These are phyloP conservation scores for Gymnodraco acuticeps DNA, from an alignment of 2,797 vertebrate species.

Conservation along the genomic window DNA sequence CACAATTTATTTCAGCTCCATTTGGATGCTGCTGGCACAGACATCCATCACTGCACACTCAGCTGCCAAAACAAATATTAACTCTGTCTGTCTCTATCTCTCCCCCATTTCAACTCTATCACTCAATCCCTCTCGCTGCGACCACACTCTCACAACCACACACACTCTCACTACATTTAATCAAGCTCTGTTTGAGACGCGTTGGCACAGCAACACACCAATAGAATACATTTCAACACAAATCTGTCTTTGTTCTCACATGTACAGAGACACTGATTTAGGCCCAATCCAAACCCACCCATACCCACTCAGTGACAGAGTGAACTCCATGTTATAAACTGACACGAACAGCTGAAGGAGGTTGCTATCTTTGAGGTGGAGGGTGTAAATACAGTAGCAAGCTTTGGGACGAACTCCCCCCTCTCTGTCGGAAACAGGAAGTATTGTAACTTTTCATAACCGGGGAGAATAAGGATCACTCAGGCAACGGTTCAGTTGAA, in stretches of 20 bases:
- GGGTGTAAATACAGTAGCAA: too few relatives aligned
- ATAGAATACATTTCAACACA: conserved; percentile 26
- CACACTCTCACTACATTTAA: conserved; percentile 46
- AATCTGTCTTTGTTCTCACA: conserved; percentile 37
- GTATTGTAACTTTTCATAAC: too few relatives aligned
- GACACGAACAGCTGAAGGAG: too few relatives aligned
- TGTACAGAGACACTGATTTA: neutral
- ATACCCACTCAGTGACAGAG: too few relatives aligned
- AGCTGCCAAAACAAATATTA: conserved; percentile 66
- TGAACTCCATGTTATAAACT: too few relatives aligned
- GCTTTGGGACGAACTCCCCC: too few relatives aligned
- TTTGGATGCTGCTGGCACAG: conserved; percentile 48
- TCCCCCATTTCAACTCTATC: conserved; percentile 34
- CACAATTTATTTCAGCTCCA: conserved; percentile 56
- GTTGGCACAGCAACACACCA: conserved; percentile 23
- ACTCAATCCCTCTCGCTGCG: conserved; percentile 30
- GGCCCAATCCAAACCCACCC: too few relatives aligned
- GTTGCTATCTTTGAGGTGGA: too few relatives aligned
- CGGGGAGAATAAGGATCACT: too few relatives aligned
- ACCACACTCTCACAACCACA: conserved; percentile 37
- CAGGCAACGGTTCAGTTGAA: too few relatives aligned
- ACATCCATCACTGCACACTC: conserved; percentile 56
- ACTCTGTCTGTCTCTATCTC: conserved; percentile 40
- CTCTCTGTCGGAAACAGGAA: too few relatives aligned
- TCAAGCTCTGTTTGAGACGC: conserved; percentile 38